Percentiles rank a stretch among this genome's conserved stretches.
These are phyloP conservation scores for Oreochromis tanganicae DNA, from an alignment of 2,113 vertebrate genomes.

Conservation along the genomic window DNA sequence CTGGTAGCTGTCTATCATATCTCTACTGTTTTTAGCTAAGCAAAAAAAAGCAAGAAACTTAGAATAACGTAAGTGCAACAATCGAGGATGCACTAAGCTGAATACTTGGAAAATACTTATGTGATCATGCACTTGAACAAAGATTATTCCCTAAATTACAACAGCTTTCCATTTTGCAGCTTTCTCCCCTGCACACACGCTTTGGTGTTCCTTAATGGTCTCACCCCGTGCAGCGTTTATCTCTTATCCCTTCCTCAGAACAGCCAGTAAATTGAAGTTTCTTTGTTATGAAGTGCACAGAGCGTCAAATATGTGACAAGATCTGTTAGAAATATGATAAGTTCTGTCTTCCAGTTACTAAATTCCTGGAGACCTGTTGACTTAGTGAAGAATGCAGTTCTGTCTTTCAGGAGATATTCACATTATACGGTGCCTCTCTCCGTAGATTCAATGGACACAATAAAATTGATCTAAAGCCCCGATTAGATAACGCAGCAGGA, in stretches of 20 bases:
- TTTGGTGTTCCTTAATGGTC: not conserved
- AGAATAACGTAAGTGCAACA: not conserved
- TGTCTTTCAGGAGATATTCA: not conserved
- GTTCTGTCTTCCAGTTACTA: not conserved
- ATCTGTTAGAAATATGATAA: constrained; percentile 17
- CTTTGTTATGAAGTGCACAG: constrained; percentile 1
- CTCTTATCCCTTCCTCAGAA: not conserved
- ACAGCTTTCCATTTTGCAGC: not conserved
- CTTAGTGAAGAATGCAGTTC: not conserved
- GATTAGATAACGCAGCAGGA: not conserved
- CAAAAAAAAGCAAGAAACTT: not conserved
- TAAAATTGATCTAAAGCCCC: not conserved
- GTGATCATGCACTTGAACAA: not conserved
- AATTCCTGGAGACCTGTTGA: not conserved
- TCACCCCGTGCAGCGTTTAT: not conserved
- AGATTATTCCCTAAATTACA: not conserved
- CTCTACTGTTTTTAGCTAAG: not conserved
- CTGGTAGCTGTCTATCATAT: not conserved
- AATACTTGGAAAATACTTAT: not conserved
- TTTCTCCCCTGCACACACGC: not conserved
- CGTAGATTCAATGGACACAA: not conserved
- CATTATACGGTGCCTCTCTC: not conserved
- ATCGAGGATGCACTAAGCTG: not conserved
- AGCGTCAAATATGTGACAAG: not conserved
- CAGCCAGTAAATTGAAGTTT: not conserved